Conservation (phyloP, 2,113 vertebrate genomes). For the Nematolebias whitei region DNA sequence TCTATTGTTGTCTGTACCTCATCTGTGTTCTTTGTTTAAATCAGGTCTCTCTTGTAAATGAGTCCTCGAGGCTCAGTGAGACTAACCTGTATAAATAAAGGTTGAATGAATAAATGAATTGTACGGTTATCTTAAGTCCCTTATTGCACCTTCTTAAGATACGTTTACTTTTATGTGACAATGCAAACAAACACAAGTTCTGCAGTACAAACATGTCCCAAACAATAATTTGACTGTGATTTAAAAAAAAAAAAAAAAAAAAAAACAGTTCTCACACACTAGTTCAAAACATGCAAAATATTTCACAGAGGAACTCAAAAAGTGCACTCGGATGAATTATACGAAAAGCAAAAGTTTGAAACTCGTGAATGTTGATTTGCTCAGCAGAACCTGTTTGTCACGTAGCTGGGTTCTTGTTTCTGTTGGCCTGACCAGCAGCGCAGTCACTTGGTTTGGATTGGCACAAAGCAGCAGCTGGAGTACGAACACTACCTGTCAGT, state of each 20-base stretch:
- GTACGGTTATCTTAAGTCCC: background rate
- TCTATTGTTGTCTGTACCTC: too few species aligned
- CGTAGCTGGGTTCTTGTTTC: slow-evolving; percentile 44
- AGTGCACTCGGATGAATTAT: background rate
- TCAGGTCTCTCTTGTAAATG: too few species aligned
- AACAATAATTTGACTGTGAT: slow-evolving; percentile 18
- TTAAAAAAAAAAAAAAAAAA: background rate
- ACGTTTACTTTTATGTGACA: slow-evolving; percentile 23
- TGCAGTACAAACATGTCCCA: background rate
- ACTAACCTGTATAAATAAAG: too few species aligned
- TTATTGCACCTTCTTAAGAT: slow-evolving; percentile 32
- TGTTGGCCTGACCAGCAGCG: slow-evolving; percentile 36
- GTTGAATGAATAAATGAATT: too few species aligned
- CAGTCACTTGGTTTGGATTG: slow-evolving; percentile 61
- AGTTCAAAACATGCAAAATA: too few species aligned
- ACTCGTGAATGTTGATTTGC: slow-evolving; percentile 19
- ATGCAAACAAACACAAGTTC: slow-evolving; percentile 14
- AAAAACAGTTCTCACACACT: too few species aligned
- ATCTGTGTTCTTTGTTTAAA: too few species aligned
- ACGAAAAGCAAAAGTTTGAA: background rate
- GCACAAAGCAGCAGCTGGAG: slow-evolving; percentile 47
- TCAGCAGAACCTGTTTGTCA: slow-evolving; percentile 41
- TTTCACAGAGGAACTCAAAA: background rate
- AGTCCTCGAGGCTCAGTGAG: too few species aligned
- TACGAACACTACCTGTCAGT: slow-evolving; percentile 66